Evolutionary conservation across 2,888 invertebrate species (phyloP), one percentile per base, ranked within the genome.

Genomic region (Polyploca ridens): DNA sequence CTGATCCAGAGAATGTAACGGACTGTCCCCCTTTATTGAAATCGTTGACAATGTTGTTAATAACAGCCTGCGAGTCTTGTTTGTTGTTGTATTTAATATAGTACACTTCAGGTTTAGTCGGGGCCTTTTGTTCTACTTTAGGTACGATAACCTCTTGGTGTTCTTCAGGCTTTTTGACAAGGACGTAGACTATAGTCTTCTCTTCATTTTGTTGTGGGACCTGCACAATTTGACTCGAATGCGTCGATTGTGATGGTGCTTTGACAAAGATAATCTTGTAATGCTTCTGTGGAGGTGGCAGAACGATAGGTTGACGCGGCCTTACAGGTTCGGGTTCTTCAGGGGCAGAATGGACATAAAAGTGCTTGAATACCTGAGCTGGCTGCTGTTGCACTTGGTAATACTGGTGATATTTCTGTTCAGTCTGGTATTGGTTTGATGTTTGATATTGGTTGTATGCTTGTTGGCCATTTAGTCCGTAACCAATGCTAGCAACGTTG

Each of bases 181-280:
- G 91, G 19, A 97, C 97, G 88, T 97, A 97, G 73, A 97, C 96
- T 71, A 97, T 95, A 14, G 97, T 97, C 88, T 97, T 97, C 81
- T 96, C 96, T 84, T 96, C 96, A 80, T 96, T 96, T 79, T 96
- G 96, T 69, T 95, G 95, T 74, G 95, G 95, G 10, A 96, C 93
- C 63, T 96, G 96, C 67, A 97, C 95, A 13, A 96, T 89, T 69
- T 96, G 96, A 4, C 96, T 96, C 46, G 95, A 95, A 49, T 95
- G 95, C 59, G 95, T 94, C 10, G 54, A 54, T 70, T 95, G 94
- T 46, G 95, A 94, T 62, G 97, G 97, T 11, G 97, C 96, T 87
- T 97, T 97, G 83, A 97, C 97, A 93, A 97, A 97, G 85, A 97
- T 96, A 76, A 97, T 96, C 84, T 97, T 97, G 94, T 97, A 96